Base-by-base conservation (phyloP, 2,113 vertebrate genomes). In the Podocnemis expansa region DNA sequence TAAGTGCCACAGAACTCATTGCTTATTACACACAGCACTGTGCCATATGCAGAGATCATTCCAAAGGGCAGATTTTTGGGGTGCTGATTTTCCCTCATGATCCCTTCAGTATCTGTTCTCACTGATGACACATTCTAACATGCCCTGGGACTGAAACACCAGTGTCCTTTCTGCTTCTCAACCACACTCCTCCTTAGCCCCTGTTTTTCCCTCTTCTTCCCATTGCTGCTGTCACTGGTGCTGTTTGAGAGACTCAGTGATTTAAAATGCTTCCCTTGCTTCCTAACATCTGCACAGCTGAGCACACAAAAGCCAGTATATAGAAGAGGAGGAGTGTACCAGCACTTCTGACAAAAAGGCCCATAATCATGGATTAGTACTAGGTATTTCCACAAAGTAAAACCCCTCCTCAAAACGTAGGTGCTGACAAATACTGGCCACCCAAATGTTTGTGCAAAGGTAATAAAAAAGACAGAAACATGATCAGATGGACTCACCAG, bases 401-500 rank as follows among this genome's bases (percentile, higher is more conserved):
- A 94, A 87, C 84, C 80, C 8, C 58, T 84, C 2, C 84, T 80
- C 80, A 16, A 38, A 82, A 95, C 67, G 45, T 84, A 94, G 91
- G 51, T 91, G 90, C 78, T 89, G 93, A 87, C 52, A 91, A 96
- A 95, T 80, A 87, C 95, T 94, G 94, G 78, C 93, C 95, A 95
- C 84, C 87, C 89, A 95, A 94, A 94, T 90, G 84, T 96, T 96
- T 97, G 97, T 97, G 93, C 80, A 95, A 90, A 93, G 91, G 87
- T 80, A 96, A 95, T 90, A 93, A 96, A 93, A 93, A 87, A 91
- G 96, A 87, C 80, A 90, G 78, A 29, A 96, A 95, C 29, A 58
- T 96, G 96, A 97, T 91, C 90, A 94, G 95, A 96, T 93, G 95
- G 91, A 96, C 96, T 97, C 91, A 1, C 90, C 84, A 94, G 83